Conservation (phyloP, 2,888 invertebrate genomes). For the Pachycephus smyrnensis region DNA sequence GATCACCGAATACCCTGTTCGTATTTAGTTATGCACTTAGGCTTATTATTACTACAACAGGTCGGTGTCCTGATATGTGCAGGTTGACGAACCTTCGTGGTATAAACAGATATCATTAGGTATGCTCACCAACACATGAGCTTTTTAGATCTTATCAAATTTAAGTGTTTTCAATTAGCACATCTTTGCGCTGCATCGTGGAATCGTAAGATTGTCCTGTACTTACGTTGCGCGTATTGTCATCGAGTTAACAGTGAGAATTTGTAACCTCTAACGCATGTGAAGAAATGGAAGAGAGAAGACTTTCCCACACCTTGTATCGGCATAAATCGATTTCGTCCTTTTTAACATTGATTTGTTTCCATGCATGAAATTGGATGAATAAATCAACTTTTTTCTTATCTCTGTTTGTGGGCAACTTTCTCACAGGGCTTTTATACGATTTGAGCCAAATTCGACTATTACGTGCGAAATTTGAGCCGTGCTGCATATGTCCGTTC, state of each 20-base stretch:
- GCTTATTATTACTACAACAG: background rate
- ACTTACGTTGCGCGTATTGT: background rate
- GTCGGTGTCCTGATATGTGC: background rate
- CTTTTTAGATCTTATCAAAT: background rate
- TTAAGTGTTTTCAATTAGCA: background rate
- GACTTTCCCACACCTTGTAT: background rate
- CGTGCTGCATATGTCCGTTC: background rate
- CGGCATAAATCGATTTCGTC: background rate
- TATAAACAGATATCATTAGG: background rate
- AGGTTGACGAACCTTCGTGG: background rate
- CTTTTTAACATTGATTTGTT: background rate
- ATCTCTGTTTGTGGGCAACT: background rate
- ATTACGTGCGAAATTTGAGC: background rate
- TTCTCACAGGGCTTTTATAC: background rate
- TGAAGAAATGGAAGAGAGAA: background rate
- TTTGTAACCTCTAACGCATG: background rate
- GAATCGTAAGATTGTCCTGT: background rate
- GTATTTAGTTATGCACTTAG: background rate
- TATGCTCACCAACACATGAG: background rate
- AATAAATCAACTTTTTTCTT: background rate
- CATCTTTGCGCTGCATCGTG: background rate
- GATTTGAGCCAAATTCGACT: background rate
- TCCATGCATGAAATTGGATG: background rate
- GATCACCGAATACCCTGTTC: background rate
- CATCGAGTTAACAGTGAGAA: background rate